These are phyloP conservation scores for Chrysogorgia sp. DNA, from an alignment of 92 coral and sea anemone species.

Conservation along the genomic window DNA sequence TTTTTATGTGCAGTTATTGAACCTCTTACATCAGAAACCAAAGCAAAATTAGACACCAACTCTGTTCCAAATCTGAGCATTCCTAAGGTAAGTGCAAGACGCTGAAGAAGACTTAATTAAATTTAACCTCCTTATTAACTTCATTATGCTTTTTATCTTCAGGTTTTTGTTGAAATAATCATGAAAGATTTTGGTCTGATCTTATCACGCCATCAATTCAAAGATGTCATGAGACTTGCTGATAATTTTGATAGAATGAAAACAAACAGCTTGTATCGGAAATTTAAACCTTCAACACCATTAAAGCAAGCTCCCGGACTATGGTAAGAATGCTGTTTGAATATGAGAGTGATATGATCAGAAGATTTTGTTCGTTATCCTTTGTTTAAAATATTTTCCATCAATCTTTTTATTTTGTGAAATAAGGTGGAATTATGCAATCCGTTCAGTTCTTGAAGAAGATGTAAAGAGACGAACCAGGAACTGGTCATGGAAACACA, in stretches of 20 bases:
- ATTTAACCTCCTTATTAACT: not conserved
- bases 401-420: not conserved
- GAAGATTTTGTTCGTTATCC: no score
- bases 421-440: conserved; percentile 90
- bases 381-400: not conserved
- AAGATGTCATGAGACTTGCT: conserved; percentile 81
- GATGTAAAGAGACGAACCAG: conserved; percentile 74
- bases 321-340: conserved; percentile 56
- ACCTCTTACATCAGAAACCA: conserved; percentile 84
- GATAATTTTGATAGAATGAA: conserved; percentile 92
- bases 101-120: not conserved
- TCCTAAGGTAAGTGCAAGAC: conserved; percentile 75
- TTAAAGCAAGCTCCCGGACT: conserved; percentile 57
- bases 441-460: conserved; percentile 78
- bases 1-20: conserved; percentile 64
- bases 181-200: conserved; percentile 76
- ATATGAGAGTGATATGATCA: no score
- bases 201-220: conserved; percentile 75
- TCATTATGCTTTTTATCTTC: not conserved
- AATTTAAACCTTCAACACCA: conserved; percentile 78
- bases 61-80: conserved; percentile 87
- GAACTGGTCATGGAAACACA: conserved; percentile 95
- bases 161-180: conserved; percentile 82
- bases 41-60: conserved; percentile 80
- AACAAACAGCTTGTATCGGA: conserved; percentile 73